Percentiles rank a stretch among this genome's conserved stretches.
These are phyloP conservation scores for Cladopsammia gracilis DNA, from an alignment of 64 coral and sea anemone genomes.

Conservation along the genomic window DNA sequence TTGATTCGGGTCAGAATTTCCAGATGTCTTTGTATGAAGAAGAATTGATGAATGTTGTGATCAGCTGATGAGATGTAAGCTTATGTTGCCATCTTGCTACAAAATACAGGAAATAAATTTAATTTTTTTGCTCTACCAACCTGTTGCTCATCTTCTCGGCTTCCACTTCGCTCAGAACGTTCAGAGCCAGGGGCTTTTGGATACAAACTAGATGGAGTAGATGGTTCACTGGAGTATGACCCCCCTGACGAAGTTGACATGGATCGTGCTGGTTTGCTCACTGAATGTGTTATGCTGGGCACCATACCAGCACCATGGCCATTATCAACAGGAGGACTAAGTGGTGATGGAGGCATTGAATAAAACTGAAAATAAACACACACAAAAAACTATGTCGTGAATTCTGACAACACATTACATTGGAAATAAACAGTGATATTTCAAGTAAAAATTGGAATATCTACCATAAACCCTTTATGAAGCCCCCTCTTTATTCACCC, in stretches of 20 bases:
- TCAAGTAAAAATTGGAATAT: too few species aligned
- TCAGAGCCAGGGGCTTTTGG: constrained; percentile 96
- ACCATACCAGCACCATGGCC: background rate
- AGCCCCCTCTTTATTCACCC: too few species aligned
- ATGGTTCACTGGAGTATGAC: constrained; percentile 75
- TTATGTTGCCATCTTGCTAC: background rate
- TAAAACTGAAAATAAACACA: constrained; percentile 9
- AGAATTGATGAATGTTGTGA: too few species aligned
- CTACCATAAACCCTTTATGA: too few species aligned
- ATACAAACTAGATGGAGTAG: constrained; percentile 87
- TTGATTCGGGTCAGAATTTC: too few species aligned
- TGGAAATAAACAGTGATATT: background rate
- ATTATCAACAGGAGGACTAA: constrained; percentile 53
- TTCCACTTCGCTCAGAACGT: constrained; percentile 93
- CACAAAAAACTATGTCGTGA: background rate
- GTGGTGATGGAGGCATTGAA: constrained; percentile 52
- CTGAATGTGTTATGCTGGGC: constrained; percentile 46
- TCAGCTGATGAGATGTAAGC: too few species aligned
- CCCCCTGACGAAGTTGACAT: constrained; percentile 91
- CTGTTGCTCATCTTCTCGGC: constrained; percentile 92
- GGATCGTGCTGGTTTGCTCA: constrained; percentile 81
- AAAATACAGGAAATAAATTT: background rate
- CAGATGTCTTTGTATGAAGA: too few species aligned
- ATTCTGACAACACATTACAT: background rate
- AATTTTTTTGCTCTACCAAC: constrained; percentile 1